Percentiles rank a stretch among this genome's conserved stretches.
Conservation (phyloP, 2,113 vertebrate genomes). For the Cyanistes caeruleus region DNA sequence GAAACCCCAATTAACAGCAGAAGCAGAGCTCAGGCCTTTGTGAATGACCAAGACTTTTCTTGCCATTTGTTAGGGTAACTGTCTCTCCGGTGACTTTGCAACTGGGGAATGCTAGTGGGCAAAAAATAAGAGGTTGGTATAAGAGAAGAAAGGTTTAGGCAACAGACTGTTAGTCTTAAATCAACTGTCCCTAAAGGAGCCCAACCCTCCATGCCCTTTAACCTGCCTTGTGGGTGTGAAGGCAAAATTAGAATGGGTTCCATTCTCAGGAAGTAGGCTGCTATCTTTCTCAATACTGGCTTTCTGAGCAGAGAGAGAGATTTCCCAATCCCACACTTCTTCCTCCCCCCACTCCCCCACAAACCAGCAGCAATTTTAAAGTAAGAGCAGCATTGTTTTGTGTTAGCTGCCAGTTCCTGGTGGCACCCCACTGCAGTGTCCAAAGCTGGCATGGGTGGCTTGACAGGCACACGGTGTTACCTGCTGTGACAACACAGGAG, state of each 20-base stretch:
- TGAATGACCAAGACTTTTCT: not conserved
- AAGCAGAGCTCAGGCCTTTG: not conserved
- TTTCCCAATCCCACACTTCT: not conserved
- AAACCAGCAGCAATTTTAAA: not conserved
- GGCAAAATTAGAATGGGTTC: not conserved
- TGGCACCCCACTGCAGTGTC: not conserved
- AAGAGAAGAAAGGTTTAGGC: not conserved
- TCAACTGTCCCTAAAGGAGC: not conserved
- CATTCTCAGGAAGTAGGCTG: not conserved
- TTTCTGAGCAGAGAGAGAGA: not conserved
- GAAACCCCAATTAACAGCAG: not conserved
- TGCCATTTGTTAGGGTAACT: not conserved
- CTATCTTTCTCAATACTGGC: not conserved
- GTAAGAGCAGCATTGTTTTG: not conserved
- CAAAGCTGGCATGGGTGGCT: not conserved
- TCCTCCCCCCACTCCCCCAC: rapidly evolving
- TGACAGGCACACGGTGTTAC: rapidly evolving
- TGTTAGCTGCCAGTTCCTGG: rapidly evolving
- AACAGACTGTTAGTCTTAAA: not conserved
- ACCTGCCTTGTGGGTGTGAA: not conserved
- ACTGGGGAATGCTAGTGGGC: not conserved
- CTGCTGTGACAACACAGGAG: not conserved
- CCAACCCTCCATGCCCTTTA: not conserved
- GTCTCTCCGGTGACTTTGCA: not conserved
- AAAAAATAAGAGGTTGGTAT: not conserved